Conservation (phyloP, 2,113 vertebrate genomes). For the Cinclus mexicanus region DNA sequence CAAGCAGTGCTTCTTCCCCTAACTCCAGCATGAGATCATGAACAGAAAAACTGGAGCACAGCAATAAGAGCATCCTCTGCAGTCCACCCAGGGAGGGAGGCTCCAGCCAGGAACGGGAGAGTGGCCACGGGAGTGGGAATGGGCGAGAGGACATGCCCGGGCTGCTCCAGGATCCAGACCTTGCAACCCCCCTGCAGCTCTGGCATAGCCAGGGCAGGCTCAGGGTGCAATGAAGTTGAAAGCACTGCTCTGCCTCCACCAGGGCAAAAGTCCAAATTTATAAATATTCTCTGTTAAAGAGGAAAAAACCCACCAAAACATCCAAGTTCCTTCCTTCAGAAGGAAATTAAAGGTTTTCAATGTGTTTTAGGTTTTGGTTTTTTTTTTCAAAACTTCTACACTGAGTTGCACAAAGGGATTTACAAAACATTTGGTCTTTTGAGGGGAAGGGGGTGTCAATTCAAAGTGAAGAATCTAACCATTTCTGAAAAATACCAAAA, state of each 20-base stretch:
- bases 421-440: not conserved
- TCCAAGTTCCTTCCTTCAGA: not conserved
- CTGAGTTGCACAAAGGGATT: not conserved
- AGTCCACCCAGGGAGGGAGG: not conserved
- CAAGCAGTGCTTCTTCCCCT: not conserved
- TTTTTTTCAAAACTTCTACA: not conserved
- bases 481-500: not conserved
- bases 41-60: not conserved
- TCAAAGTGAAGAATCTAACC: not conserved
- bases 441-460: rapidly evolving
- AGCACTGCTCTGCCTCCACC: not conserved
- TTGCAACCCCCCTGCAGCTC: rapidly evolving
- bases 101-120: rapidly evolving
- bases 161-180: rapidly evolving
- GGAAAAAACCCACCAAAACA: not conserved
- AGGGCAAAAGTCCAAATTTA: not conserved
- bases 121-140: rapidly evolving
- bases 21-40: not conserved
- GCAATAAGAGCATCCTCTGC: not conserved
- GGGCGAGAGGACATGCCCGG: rapidly evolving
- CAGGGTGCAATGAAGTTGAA: not conserved
- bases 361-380: not conserved
- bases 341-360: not conserved
- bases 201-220: not conserved
- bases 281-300: not conserved